Evolutionary conservation across 2,113 vertebrate species (phyloP).

Genomic region (Megaceryle torquata): DNA sequence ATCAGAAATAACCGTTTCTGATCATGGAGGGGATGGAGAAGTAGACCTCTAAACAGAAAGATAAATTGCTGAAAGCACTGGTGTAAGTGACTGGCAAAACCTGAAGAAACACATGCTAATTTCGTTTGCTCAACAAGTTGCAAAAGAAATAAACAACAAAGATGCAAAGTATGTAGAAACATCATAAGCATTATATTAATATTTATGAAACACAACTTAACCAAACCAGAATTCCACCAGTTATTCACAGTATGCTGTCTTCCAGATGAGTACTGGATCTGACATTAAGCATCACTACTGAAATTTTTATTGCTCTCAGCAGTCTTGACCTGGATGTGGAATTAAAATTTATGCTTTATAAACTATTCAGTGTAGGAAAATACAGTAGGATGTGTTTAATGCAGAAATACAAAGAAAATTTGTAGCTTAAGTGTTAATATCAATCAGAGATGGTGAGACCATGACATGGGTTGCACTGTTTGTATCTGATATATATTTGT

Average conservation of each 20-base stretch:
- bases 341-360: not conserved
- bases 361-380: not conserved
- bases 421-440: not conserved
- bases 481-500: too few species aligned
- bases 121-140: not conserved
- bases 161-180: not conserved
- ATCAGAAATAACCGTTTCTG: not conserved
- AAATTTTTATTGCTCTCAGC: not conserved
- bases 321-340: not conserved
- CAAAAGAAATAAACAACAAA: not conserved
- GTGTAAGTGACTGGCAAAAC: not conserved
- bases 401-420: not conserved
- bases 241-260: not conserved
- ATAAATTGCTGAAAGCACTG: not conserved
- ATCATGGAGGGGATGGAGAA: not conserved
- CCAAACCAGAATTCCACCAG: not conserved
- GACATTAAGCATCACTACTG: not conserved
- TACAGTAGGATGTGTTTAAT: accelerated
- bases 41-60: not conserved
- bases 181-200: not conserved
- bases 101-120: not conserved
- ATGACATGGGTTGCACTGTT: too few species aligned
- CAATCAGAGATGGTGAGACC: not conserved
- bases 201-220: not conserved
- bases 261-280: not conserved